Conservation (phyloP, 2,888 invertebrate genomes). For the Dicyrtomina minuta region DNA sequence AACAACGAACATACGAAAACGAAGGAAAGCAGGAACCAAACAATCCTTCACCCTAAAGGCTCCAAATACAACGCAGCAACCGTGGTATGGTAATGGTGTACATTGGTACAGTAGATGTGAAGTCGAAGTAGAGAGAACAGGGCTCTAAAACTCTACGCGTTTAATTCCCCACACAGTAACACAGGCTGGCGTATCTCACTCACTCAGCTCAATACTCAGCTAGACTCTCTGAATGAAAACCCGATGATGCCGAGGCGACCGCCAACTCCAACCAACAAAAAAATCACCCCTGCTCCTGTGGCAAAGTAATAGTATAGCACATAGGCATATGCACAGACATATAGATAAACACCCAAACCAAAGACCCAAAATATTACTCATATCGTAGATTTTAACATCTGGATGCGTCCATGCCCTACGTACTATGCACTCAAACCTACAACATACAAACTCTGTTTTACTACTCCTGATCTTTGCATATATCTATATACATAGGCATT, state of each 20-base stretch:
- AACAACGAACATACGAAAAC: too few species aligned
- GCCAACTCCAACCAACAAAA: too few species aligned
- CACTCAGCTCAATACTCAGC: conserved; percentile 19
- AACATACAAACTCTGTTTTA: too few species aligned
- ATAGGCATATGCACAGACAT: too few species aligned
- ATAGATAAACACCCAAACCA: too few species aligned
- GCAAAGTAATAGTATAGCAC: too few species aligned
- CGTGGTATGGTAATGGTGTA: background rate
- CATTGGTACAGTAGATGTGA: too few species aligned
- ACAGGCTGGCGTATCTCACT: conserved; percentile 29
- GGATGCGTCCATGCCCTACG: background rate
- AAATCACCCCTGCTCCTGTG: conserved; percentile 22
- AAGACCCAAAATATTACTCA: background rate
- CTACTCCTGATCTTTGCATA: too few species aligned
- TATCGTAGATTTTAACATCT: background rate
- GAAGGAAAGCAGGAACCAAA: conserved; percentile 18
- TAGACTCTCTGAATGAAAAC: conserved; percentile 21
- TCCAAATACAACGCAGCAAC: conserved; percentile 21
- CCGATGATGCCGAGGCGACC: too few species aligned
- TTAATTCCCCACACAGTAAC: background rate
- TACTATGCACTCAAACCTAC: background rate
- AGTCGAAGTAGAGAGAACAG: background rate
- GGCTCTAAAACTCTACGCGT: background rate
- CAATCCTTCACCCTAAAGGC: conserved; percentile 31
- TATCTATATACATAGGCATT: too few species aligned